Base-by-base conservation (phyloP, 2,113 vertebrate genomes). In the Colinus virginianus region DNA sequence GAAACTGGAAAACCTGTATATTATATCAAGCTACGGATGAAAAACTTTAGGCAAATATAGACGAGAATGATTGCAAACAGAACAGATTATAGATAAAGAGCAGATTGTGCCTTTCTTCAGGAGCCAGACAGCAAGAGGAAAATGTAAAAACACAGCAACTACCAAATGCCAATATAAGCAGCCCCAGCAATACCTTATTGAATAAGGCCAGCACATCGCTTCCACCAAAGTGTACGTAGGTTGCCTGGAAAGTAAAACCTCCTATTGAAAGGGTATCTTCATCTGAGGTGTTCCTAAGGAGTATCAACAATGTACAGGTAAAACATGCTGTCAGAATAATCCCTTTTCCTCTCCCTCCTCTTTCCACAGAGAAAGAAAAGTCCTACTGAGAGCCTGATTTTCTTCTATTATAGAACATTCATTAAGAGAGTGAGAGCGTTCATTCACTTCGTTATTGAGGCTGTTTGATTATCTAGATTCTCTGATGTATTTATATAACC, bases 61-160 rank as follows among this genome's bases (percentile, higher is more conserved):
- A 12, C 6, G 53, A 23, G 11, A 46, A 43, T 18, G 23, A 58
- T 68, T 9, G 30, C 13, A 79, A 70, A 59, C 9, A 59, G 45
- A 10, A 23, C 9, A 75, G 21, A 51, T 56, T 56, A 15, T 10
- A 36, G 70, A 22, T 11, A 40, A 75, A 62, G 32, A 67, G 10
- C 11, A 64, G 42, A 42, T 3, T 4, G 6, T 6, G 5, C 21
- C n/a, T 13, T 19, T 76, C 7, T 43, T 72, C 23, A 8, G 48
- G 42, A 58, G 5, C 0, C 0, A 75, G 2, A 2, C 32, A 81
- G 11, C 11, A 85, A 18, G 11, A 59, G 6, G 30, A 90, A 53
- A 15, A 25, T 26, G 26, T 4, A 59, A 8, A 63, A 75, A 84
- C 4, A 2, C n/a, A 74, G 26, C 9, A 59, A 32, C 2, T 22